Base-by-base conservation (phyloP, 2,888 invertebrate genomes). In the Sepiola atlantica region DNA sequence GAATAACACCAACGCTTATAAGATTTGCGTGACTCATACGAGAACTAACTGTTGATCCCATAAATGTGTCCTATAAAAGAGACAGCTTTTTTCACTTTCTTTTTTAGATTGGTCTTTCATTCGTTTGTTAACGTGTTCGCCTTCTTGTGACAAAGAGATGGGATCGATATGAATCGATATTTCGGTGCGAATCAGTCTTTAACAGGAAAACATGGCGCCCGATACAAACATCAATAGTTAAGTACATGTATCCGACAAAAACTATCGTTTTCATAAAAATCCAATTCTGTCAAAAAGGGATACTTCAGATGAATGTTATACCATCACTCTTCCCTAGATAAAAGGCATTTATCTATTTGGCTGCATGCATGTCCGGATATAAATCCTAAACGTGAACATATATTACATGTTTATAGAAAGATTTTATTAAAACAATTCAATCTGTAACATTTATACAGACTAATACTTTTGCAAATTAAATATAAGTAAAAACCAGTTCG, bases 1-100 rank as follows among this genome's bases (percentile, higher is more conserved):
- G 77, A 77, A 77, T 77, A 77, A 77, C 77, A n/a, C 18, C 24
- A 20, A 28, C 28, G n/a, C 28, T 61, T 77, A 14, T 77, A 10
- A 77, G 77, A 61, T 28, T 61, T 61, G n/a, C 77, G n/a, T 77
- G 77, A 77, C 77, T 77, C 77, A 77, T 77, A 77, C n/a, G 77
- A 77, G n/a, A n/a, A 77, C n/a, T 61, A 61, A 61, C 6, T 77
- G 77, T 77, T 77, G 8, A 77, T 77, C 77, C n/a, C 28, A 28
- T 77, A 16, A 77, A 77, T n/a, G 28, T 77, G 10, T 8, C n/a
- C n/a, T n/a, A 77, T 77, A n/a, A 77, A 77, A 77, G n/a, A n/a
- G n/a, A n/a, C 4, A 77, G 12, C 1, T n/a, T 77, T 77, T n/a
- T n/a, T n/a, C 77, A n/a, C n/a, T 77, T 77, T 77, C 1, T 77